Conservation (phyloP, 2,113 vertebrate genomes). For the Alethe diademata region DNA sequence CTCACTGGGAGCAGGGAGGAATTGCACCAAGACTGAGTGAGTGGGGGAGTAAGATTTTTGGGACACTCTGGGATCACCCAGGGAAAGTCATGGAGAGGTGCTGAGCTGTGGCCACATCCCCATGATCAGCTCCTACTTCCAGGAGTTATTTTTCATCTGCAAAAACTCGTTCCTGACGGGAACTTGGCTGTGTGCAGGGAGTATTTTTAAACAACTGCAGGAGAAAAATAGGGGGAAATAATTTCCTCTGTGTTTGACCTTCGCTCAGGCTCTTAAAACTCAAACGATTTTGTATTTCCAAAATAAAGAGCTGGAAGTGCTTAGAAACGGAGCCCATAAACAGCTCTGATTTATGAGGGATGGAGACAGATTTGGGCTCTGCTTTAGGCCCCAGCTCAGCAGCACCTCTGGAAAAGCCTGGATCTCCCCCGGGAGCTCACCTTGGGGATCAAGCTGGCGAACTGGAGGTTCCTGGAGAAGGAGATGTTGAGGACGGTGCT, state of each 20-base stretch:
- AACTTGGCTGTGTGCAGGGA: neutral
- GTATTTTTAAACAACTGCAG: neutral
- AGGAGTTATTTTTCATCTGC: neutral
- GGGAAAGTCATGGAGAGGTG: neutral
- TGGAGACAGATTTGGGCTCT: neutral
- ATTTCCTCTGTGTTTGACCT: neutral
- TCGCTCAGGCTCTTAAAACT: neutral
- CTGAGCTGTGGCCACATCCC: neutral
- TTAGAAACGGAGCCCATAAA: neutral
- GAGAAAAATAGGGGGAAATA: neutral
- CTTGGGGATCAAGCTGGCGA: constrained; percentile 84
- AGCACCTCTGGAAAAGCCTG: neutral
- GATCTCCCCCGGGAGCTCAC: neutral
- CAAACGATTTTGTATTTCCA: neutral
- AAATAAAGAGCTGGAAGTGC: neutral
- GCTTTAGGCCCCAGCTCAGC: neutral
- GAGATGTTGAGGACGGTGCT: constrained; percentile 85
- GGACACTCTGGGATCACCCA: neutral
- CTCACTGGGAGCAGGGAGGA: neutral
- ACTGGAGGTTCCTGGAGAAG: constrained; percentile 87
- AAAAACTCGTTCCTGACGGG: neutral
- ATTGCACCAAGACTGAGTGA: rapidly evolving
- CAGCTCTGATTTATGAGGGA: neutral
- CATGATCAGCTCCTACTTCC: neutral
- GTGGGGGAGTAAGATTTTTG: neutral